These are phyloP conservation scores for Semicossyphus pulcher DNA, from an alignment of 2,113 vertebrate species.

Conservation along the genomic window DNA sequence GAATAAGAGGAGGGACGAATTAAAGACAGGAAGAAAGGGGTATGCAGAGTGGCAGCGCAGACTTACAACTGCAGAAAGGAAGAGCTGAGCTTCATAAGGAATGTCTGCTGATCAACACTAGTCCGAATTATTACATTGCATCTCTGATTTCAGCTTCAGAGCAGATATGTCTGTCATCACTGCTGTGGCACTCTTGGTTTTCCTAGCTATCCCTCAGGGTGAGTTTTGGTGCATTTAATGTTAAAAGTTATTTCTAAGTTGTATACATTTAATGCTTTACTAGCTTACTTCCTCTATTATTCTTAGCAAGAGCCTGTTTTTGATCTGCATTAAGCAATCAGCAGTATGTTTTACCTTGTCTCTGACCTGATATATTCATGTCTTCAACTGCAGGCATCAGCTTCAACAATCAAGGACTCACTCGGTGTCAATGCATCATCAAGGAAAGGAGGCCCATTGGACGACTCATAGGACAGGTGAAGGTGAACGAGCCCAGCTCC, in stretches of 20 bases:
- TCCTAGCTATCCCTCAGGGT: constrained; percentile 78
- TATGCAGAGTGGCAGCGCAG: no score
- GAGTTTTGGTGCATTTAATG: constrained; percentile 24
- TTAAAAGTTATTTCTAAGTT: neutral
- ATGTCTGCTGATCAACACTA: neutral
- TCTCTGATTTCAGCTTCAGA: neutral
- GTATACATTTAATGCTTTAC: neutral
- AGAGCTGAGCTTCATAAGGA: neutral
- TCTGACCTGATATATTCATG: neutral
- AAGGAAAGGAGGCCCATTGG: constrained; percentile 78
- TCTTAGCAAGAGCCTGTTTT: neutral
- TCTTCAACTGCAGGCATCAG: constrained; percentile 53
- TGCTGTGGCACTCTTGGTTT: constrained; percentile 66
- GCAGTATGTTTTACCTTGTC: neutral
- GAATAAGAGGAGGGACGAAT: no score
- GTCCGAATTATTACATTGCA: neutral
- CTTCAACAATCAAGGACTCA: constrained; percentile 24
- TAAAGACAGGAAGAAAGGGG: no score
- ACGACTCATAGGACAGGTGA: constrained; percentile 78
- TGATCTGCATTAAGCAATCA: neutral
- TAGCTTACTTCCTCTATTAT: no score
- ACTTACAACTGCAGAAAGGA: neutral
- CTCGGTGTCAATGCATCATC: constrained; percentile 85
- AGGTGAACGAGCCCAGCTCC: constrained; percentile 81
- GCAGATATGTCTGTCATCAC: constrained; percentile 32